Conservation (phyloP, 1,140 invertebrate genomes). For the Pemphigus obesinymphae region DNA sequence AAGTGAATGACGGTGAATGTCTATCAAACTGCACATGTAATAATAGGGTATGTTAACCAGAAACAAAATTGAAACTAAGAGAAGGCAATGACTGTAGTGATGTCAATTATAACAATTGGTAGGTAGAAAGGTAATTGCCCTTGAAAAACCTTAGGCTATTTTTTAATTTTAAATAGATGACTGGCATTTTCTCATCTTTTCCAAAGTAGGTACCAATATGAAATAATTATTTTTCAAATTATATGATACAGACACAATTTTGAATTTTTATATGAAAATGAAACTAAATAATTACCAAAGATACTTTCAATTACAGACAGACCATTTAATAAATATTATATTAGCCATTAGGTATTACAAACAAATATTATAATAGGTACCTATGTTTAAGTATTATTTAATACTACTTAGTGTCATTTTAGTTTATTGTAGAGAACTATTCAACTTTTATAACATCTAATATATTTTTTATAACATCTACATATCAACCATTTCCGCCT, state of each 20-base stretch:
- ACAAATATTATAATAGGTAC: neutral
- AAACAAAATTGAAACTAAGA: constrained; percentile 13
- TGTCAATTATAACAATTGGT: constrained; percentile 17
- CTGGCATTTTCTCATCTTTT: neutral
- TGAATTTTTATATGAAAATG: neutral
- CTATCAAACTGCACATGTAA: neutral
- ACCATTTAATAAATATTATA: too few species aligned
- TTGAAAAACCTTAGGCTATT: neutral
- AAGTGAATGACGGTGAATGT: neutral
- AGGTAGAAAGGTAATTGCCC: neutral
- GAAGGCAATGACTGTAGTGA: neutral
- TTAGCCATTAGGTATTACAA: neutral
- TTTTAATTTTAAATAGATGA: neutral
- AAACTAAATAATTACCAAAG: too few species aligned
- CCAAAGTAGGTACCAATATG: neutral
- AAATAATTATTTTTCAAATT: neutral
- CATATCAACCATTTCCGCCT: too few species aligned
- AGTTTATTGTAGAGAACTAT: too few species aligned
- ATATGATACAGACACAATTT: neutral
- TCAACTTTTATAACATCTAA: too few species aligned
- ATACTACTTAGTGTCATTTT: too few species aligned
- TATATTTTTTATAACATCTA: too few species aligned
- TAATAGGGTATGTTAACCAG: constrained; percentile 11
- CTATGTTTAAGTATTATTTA: neutral
- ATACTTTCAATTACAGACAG: too few species aligned